Evolutionary conservation across 2,797 vertebrate species (phyloP), one percentile per base, ranked within the genome.

Genomic region (Smutsia temminckii): DNA sequence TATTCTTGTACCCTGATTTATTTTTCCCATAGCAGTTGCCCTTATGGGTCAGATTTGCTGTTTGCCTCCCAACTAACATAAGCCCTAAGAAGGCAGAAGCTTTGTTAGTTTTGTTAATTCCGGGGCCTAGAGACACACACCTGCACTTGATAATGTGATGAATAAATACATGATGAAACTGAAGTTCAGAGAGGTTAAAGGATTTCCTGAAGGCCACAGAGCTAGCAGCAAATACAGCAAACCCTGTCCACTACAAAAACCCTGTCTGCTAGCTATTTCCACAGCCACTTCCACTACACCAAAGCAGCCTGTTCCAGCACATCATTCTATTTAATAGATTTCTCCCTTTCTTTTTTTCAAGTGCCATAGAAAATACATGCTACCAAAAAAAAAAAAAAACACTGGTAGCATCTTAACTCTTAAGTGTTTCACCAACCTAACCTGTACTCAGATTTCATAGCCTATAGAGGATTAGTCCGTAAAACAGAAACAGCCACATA

Each of bases 121-220:
- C 69, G 17, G 6, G 8, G 18, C 86, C 68, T 51, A n/a, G 6
- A 78, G 11, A 61, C 79, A 83, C 53, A 51, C 12, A 66, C 21
- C 42, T 25, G 55, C 46, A 78, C 23, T 92, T 69, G 55, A n/a
- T 34, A 72, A 85, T 25, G 71, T 12, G 27, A 40, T 84, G 21
- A 81, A 69, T 37, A 53, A 93, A 34, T 42, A 75, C 61, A 69
- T 34, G 51, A 68, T 74, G 75, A 91, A 93, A 68, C 20, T 5
- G 25, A 91, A 77, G 53, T 79, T 85, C 72, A 83, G 51, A 95
- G 74, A 95, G 80, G 90, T 74, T 49, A 93, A 75, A 94, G 91
- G 68, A 89, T 89, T 91, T 89, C 89, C 75, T 96, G 93, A 95
- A 94, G 95, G 93, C 92, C 89, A 96, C 84, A 93, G 37, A 74